Conservation (phyloP, 2,797 vertebrate species). For the Micrastur ruficollis region DNA sequence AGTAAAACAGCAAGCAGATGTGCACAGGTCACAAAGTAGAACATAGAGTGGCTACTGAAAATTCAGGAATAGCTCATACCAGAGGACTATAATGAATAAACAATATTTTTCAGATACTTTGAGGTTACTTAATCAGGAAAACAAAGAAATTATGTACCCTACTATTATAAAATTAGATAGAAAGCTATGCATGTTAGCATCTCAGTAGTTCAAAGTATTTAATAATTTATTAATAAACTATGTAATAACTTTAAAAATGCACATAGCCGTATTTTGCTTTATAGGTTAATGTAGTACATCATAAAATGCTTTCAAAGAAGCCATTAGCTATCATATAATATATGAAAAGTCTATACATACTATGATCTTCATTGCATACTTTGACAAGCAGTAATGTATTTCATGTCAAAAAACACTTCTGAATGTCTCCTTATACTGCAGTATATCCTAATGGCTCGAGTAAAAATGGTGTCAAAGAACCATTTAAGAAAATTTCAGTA, state of each 20-base stretch:
- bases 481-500: constrained; percentile 19
- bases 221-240: background rate
- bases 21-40: background rate
- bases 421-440: background rate
- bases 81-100: background rate
- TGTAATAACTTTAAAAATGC: background rate
- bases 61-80: background rate
- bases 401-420: constrained; percentile 10
- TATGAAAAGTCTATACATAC: background rate
- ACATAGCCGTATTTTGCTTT: background rate
- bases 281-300: background rate
- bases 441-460: background rate
- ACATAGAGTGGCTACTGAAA: background rate
- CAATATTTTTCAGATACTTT: background rate
- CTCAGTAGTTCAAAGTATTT: background rate
- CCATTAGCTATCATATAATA: background rate
- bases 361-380: background rate
- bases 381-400: background rate
- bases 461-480: constrained; percentile 24
- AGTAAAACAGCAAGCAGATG: background rate
- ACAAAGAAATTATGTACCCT: background rate
- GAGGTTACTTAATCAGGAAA: background rate
- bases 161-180: background rate
- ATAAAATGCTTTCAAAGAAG: background rate
- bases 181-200: background rate